Base-by-base conservation (phyloP, 53 echinoderm and acorn worm genomes). In the Temnopleurus reevesii region DNA sequence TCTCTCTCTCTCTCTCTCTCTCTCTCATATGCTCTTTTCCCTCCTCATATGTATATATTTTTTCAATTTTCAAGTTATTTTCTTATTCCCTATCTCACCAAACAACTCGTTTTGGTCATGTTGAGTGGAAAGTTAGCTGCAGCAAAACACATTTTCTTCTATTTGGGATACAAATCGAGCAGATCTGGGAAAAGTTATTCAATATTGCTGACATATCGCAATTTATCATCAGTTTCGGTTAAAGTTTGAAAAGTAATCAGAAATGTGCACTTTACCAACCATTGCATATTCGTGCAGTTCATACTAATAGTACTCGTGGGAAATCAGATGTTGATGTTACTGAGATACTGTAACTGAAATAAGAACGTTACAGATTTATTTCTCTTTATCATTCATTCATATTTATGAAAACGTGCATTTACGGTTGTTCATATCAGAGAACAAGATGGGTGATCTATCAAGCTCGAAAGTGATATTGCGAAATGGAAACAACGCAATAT, bases 201-300 rank as follows among this genome's bases (percentile, higher is more conserved):
- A 41, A 12, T 60, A n/a, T 4, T 12, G 31, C 9, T 21, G 3
- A 5, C 29, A 33, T 41, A 10, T 41, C 10, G 41, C 41, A 71
- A 71, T 71, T 71, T 38, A 71, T 8, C 71, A 71, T 41, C 71
- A 41, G 41, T 38, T 71, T 71, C 21, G 10, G 21, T 71, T n/a
- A 17, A 71, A 41, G 21, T 71, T 71, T 71, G 36, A 71, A 71
- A 71, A 71, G 71, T 41, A 71, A 71, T 71, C 71, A 71, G 41
- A 41, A 71, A 38, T 71, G 8, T 34, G 43, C 71, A 21, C 41
- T n/a, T 8, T n/a, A n/a, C n/a, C n/a, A n/a, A n/a, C n/a, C n/a
- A n/a, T n/a, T n/a, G n/a, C n/a, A n/a, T 23, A 36, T 71, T 41
- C 41, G 17, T 71, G 36, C 2, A n/a, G 21, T 21, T 71, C 9